Evolutionary conservation across 2,888 invertebrate genomes (phyloP), one percentile per base, ranked within the genome.

Genomic region (Hypselothyrea guttata): DNA sequence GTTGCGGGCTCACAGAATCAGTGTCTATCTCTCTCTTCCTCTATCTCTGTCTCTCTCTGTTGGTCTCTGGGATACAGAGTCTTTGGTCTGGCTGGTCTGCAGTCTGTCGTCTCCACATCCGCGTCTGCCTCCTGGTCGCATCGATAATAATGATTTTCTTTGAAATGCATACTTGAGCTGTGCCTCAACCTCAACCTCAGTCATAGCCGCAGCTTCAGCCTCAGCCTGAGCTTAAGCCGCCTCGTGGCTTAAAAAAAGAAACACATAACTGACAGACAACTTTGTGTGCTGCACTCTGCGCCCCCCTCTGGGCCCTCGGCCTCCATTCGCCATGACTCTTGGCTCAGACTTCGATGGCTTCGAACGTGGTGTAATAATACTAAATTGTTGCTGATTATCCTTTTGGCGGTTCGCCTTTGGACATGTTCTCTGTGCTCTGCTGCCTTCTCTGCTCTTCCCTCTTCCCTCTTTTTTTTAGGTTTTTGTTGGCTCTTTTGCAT

Each of bases 331-430:
- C n/a, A n/a, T 16, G 9, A 16, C 37, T 46, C 35, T 22, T 13
- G 27, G 40, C 37, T 69, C 42, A 48, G 53, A 69, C 68, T 69
- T 75, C 78, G 81, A 81, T 81, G 81, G 81, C 71, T 84, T 77
- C 82, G 79, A 83, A 83, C 85, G 81, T 87, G 86, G 88, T 88
- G 88, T 88, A 89, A 89, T 88, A 88, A 88, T 88, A 88, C 87
- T 88, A 89, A 89, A 89, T 88, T 89, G 88, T 88, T 88, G 87
- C 88, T 88, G 88, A 88, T 89, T 89, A 89, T 89, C 88, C 88
- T 87, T 88, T 87, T 86, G 87, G 86, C 87, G 87, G 87, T 87
- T 86, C 72, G 69, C 84, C 84, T 81, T 81, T 84, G 71, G 84
- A 81, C 77, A 84, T 75, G 63, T 82, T 72, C 81, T 64, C 47